Conservation (phyloP, 2,797 vertebrate species). For the Lindbergichthys nudifrons region DNA sequence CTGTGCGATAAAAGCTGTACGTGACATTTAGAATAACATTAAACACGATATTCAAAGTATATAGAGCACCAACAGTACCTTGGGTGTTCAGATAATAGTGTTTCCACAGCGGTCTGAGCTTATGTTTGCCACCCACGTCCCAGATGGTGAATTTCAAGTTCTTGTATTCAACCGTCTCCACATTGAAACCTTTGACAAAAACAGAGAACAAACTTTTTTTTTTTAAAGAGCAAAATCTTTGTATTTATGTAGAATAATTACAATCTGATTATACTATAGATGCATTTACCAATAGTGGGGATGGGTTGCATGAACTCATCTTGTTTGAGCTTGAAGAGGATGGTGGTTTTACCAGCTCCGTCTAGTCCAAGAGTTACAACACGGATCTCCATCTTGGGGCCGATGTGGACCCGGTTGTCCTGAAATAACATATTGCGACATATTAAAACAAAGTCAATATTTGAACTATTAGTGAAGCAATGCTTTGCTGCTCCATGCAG, state of each 20-base stretch:
- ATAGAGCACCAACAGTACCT: conserved; percentile 82
- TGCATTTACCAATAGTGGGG: conserved; percentile 93
- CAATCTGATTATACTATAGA: rapidly evolving
- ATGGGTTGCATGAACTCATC: conserved; percentile 99
- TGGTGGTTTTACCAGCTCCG: conserved; percentile 97
- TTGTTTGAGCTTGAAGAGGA: conserved; percentile 98
- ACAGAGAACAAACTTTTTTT: conserved; percentile 32
- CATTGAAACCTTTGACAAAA: conserved; percentile 91
- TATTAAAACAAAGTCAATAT: background rate
- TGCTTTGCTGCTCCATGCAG: background rate
- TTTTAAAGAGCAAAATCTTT: rapidly evolving
- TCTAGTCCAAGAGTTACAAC: conserved; percentile 97
- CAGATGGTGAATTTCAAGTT: conserved; percentile 99
- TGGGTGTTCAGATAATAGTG: conserved; percentile 99
- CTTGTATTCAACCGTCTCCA: conserved; percentile 99
- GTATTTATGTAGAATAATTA: background rate
- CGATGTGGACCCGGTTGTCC: conserved; percentile 99
- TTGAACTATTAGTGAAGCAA: background rate
- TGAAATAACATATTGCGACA: conserved; percentile 57
- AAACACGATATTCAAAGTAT: background rate
- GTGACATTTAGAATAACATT: too few relatives aligned
- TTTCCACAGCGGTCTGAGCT: conserved; percentile 98
- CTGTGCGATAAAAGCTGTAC: too few relatives aligned
- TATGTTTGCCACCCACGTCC: conserved; percentile 99
- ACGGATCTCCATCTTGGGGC: conserved; percentile 99